Base-by-base conservation (phyloP, 2,797 vertebrate genomes). In the Atherinosoma microstoma region DNA sequence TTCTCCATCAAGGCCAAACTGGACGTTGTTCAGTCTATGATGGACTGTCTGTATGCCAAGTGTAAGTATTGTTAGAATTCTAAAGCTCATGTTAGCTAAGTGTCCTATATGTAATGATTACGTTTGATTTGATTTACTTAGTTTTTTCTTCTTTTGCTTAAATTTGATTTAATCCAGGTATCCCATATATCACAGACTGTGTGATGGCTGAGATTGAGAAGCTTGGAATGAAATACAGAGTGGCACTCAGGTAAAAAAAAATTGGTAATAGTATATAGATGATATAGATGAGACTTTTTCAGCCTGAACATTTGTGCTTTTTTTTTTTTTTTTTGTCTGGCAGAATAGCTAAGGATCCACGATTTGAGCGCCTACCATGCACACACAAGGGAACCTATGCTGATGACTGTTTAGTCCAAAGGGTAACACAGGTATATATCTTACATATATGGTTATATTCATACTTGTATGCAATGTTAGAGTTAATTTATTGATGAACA, bases 121-220 rank as follows among this genome's bases (percentile, higher is more conserved):
- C 3, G 3, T 49, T 49, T 22, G 11, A 22, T 22, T 49, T 47
- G 45, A 47, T 47, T 6, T 32, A 32, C 3, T 4, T 32, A 32
- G 8, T 40, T 15, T 6, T 22, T 20, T 11, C 3, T 53, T 47
- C 18, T 58, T 47, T 35, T 24, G 1, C 6, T 67, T 0, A 11
- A 64, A 54, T 76, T 13, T 53, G n/a, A 42, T 86, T 24, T 73
- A 32, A n/a, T 83, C n/a, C 82, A 99, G 98, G 98, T 91, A 96
- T 99, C 82, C 98, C 98, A 0, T 97, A 97, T 78, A 99, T 99
- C 89, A 99, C 98, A 60, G 98, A 99, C 89, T 99, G 98, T 68
- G 98, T 99, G 27, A 98, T 99, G 97, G 98, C 97, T 86, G 98
- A 99, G 94, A 96, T 99, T 12, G 98, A 99, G 89, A 99, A 99